Evolutionary conservation across 1,140 invertebrate genomes (phyloP).

Genomic region (Caenorhabditis tropicalis): DNA sequence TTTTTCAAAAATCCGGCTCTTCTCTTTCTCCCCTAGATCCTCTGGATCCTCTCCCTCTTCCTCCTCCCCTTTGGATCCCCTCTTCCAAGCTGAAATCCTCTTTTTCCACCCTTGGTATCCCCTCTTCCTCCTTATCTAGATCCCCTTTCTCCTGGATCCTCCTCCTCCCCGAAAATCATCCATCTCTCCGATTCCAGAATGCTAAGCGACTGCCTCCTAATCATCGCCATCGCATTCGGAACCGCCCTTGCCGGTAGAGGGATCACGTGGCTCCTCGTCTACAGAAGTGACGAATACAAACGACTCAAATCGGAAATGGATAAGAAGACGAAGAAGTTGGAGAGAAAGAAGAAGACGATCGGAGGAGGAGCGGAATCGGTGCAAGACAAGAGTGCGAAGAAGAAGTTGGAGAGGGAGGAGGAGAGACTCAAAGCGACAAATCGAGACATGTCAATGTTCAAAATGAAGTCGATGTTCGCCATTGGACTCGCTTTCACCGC

Average conservation of each 20-base stretch:
- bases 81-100: too few species aligned
- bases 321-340: slow-evolving; percentile 76
- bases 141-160: too few species aligned
- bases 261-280: slow-evolving; percentile 96
- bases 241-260: slow-evolving; percentile 90
- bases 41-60: too few species aligned
- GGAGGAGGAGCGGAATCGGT: slow-evolving; percentile 88
- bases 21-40: too few species aligned
- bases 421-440: slow-evolving; percentile 95
- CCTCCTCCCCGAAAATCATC: too few species aligned
- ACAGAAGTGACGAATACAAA: slow-evolving; percentile 92
- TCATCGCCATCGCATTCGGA: slow-evolving; percentile 95
- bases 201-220: slow-evolving; percentile 91
- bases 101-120: too few species aligned
- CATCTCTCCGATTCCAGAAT: too few species aligned
- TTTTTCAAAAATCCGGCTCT: too few species aligned
- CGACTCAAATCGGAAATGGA: slow-evolving; percentile 78
- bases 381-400: slow-evolving; percentile 95
- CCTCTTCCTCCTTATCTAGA: too few species aligned
- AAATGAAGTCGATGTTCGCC: slow-evolving; percentile 99
- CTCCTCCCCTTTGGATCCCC: neutral
- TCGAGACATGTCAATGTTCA: slow-evolving; percentile 91
- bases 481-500: slow-evolving; percentile 95
- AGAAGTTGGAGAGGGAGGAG: slow-evolving; percentile 88
- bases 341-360: slow-evolving; percentile 87